A percentile compares a stretch with the other conserved stretches of the same genome.
Conservation (phyloP, 1,140 invertebrate species). For the Pseudomyrmex gracilis region DNA sequence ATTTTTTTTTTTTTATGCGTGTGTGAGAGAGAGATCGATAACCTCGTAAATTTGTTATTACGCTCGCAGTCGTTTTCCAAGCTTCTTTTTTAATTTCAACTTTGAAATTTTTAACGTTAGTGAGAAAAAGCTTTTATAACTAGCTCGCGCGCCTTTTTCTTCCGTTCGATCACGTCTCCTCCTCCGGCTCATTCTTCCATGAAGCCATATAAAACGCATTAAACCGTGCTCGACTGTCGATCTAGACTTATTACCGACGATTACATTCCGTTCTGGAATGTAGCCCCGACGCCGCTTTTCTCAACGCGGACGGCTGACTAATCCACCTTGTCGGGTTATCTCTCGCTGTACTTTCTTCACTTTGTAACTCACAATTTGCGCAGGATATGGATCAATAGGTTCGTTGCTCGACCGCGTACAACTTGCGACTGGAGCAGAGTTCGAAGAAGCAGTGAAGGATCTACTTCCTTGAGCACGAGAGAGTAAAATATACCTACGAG, state of each 20-base stretch:
- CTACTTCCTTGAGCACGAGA: background rate
- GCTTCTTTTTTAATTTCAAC: background rate
- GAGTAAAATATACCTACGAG: background rate
- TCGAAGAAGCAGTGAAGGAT: constrained; percentile 25
- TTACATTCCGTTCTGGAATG: constrained; percentile 41
- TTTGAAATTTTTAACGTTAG: background rate
- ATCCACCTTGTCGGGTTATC: constrained; percentile 12
- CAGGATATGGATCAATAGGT: constrained; percentile 39
- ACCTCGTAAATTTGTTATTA: background rate
- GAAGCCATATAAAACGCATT: constrained; percentile 33
- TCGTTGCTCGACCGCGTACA: background rate
- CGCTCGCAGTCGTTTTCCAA: background rate
- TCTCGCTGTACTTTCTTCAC: constrained; percentile 30
- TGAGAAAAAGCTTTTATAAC: background rate
- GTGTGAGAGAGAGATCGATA: background rate
- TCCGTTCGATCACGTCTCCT: background rate
- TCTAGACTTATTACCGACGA: constrained; percentile 39
- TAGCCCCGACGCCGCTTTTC: constrained; percentile 13
- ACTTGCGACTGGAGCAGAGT: background rate
- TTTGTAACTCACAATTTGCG: constrained; percentile 34
- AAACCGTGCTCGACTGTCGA: background rate
- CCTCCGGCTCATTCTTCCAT: constrained; percentile 29
- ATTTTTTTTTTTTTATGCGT: background rate
- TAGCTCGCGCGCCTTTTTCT: background rate
- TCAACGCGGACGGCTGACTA: background rate